Conservation (phyloP, 2,888 invertebrate genomes). For the Drosophila anomalipes region DNA sequence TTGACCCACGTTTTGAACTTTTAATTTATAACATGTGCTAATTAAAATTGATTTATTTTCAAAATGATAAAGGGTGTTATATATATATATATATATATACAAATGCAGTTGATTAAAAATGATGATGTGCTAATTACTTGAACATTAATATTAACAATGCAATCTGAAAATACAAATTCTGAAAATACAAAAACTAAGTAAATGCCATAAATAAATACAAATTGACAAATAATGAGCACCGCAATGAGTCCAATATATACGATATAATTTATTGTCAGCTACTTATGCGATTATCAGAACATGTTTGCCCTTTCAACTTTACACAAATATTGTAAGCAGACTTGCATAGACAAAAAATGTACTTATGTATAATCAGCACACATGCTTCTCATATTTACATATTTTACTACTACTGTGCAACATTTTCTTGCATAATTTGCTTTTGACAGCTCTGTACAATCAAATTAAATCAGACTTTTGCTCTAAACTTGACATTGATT, state of each 20-base stretch:
- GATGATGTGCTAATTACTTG: constrained; percentile 11
- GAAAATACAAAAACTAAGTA: neutral
- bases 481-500: constrained; percentile 57
- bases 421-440: constrained; percentile 18
- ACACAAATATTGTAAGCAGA: neutral
- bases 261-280: constrained; percentile 7
- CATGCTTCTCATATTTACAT: neutral
- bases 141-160: neutral
- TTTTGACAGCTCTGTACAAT: constrained; percentile 46
- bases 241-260: neutral
- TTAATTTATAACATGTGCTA: constrained; percentile 1
- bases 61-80: neutral
- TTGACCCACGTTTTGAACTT: constrained; percentile 28
- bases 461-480: constrained; percentile 58
- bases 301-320: constrained; percentile 2
- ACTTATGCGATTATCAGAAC: constrained; percentile 7
- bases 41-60: neutral
- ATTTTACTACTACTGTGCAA: neutral
- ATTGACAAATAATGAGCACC: constrained; percentile 18
- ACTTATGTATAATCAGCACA: constrained; percentile 4
- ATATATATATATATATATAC: too few species aligned
- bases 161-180: neutral
- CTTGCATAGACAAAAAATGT: neutral
- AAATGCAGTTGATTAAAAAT: constrained; percentile 8
- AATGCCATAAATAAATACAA: constrained; percentile 4